phyloP scores from a whole-genome alignment of 1,140 invertebrate genomes.

The fruit fly (Drosophila melanogaster) region Release_6_plus_ISO1_MT NC_004354.4:10706501-10707000 shows the following conservation, averaged over 20 bases:
- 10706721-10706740: too few species aligned
- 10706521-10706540: constrained; percentile 37
- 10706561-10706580: too few species aligned
- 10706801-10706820: neutral
- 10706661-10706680: too few species aligned
- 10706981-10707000: constrained; percentile 99
- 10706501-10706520: constrained; percentile 60
- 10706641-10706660: too few species aligned
- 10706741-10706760: too few species aligned
- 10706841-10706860: constrained; percentile 33
- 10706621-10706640: too few species aligned
- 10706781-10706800: too few species aligned
- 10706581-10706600: too few species aligned
- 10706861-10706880: constrained; percentile 38
- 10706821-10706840: constrained; percentile 4
- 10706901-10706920: constrained; percentile 37
- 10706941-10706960: constrained; percentile 85
- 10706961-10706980: constrained; percentile 98
- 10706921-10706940: constrained; percentile 26
- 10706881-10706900: neutral
- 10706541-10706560: constrained; percentile 10
- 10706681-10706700: too few species aligned
- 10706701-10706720: too few species aligned
- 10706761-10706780: too few species aligned
- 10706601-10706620: too few species aligned